These are phyloP conservation scores for Aporrectodea caliginosa DNA, from an alignment of 1,140 invertebrate genomes.

Conservation along the genomic window DNA sequence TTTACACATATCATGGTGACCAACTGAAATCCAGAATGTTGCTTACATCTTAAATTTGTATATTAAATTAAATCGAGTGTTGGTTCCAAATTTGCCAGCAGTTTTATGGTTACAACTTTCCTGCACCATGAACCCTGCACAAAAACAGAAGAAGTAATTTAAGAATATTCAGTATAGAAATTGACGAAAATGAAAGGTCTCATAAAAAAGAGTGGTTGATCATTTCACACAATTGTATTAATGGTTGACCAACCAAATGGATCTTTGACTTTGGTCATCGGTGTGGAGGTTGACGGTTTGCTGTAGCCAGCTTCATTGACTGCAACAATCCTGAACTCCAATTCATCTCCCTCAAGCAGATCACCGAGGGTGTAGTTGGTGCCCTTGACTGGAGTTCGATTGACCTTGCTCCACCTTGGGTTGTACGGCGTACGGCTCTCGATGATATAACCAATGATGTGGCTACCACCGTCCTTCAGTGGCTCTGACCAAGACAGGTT, in stretches of 20 bases:
- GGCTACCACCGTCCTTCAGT: constrained; percentile 57
- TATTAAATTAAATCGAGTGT: no score
- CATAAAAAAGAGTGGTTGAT: no score
- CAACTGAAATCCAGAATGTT: no score
- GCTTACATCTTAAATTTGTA: no score
- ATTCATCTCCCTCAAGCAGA: constrained; percentile 86
- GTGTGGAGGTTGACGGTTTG: constrained; percentile 83
- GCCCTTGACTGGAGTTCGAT: constrained; percentile 65
- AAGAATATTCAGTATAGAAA: no score
- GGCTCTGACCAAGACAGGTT: constrained; percentile 88
- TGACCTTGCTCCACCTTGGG: constrained; percentile 43
- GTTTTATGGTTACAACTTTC: no score
- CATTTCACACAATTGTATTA: no score
- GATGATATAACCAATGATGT: constrained; percentile 28
- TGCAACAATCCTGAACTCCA: constrained; percentile 94
- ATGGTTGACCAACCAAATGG: constrained; percentile 75
- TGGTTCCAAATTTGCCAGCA: no score
- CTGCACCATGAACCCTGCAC: no score
- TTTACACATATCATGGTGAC: no score
- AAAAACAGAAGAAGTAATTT: no score
- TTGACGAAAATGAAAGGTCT: no score
- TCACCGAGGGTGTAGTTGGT: constrained; percentile 83
- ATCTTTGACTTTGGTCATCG: constrained; percentile 83
- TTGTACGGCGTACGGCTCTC: constrained; percentile 35
- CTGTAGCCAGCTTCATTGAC: constrained; percentile 90